A percentile compares a stretch with the other conserved stretches of the same genome.
Conservation (phyloP, 2,888 invertebrate species). For the Lasioglossum zephyrum region DNA sequence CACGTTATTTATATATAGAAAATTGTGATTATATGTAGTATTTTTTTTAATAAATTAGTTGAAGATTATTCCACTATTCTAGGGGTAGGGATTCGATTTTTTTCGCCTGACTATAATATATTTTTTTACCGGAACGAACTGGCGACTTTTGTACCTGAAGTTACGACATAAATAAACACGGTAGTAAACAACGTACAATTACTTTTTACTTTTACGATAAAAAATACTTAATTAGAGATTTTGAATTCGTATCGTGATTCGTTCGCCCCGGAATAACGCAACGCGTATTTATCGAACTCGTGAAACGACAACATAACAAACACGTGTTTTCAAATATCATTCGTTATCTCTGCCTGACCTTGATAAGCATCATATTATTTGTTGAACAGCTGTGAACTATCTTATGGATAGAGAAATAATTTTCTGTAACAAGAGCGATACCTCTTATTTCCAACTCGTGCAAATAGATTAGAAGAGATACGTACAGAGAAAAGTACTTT, state of each 20-base stretch:
- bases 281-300: slow-evolving; percentile 26
- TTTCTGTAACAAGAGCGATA: slow-evolving; percentile 29
- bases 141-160: slow-evolving; percentile 62
- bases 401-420: background rate
- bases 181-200: background rate
- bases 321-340: slow-evolving; percentile 28
- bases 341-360: slow-evolving; percentile 54
- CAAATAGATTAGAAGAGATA: slow-evolving; percentile 17
- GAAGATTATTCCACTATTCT: slow-evolving; percentile 15
- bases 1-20: slow-evolving; percentile 32
- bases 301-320: slow-evolving; percentile 45
- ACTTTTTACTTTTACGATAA: background rate
- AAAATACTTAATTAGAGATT: background rate
- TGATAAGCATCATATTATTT: slow-evolving; percentile 68
- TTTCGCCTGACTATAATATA: slow-evolving; percentile 19
- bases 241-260: background rate
- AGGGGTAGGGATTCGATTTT: background rate
- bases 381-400: slow-evolving; percentile 42
- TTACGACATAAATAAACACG: slow-evolving; percentile 57
- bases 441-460: slow-evolving; percentile 23
- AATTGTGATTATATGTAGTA: slow-evolving; percentile 17
- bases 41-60: slow-evolving; percentile 4
- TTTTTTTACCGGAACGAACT: slow-evolving; percentile 42
- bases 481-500: slow-evolving; percentile 5
- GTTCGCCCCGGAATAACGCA: slow-evolving; percentile 21